A percentile compares a stretch with the other conserved stretches of the same genome.
Evolutionary conservation across 2,888 invertebrate species (phyloP).

Genomic region (Disparrhopalites patrizii): DNA sequence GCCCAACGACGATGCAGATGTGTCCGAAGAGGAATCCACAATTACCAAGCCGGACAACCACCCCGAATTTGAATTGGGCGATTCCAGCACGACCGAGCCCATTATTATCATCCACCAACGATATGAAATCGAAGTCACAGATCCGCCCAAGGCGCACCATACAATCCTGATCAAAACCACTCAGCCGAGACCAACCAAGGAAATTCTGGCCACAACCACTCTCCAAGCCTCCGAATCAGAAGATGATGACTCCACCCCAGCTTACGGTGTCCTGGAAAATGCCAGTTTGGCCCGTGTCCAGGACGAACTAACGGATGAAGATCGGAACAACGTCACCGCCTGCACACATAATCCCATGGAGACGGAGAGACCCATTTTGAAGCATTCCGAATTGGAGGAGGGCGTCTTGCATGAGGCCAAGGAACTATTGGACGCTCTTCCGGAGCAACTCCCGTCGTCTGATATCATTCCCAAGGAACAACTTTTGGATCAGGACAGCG

Average conservation of each 20-base stretch:
- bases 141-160: not conserved
- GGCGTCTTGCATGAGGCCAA: not conserved
- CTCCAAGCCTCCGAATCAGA: not conserved
- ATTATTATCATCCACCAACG: not conserved
- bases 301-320: not conserved
- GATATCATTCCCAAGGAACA: no score
- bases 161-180: not conserved
- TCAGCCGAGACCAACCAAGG: not conserved
- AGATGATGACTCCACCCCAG: constrained; percentile 1
- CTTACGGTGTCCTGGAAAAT: constrained; percentile 1
- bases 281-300: no score
- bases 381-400: not conserved
- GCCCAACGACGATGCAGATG: not conserved
- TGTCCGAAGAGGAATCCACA: not conserved
- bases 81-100: not conserved
- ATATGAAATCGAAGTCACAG: not conserved
- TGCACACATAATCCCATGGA: not conserved
- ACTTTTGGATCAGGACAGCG: no score
- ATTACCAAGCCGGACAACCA: not conserved
- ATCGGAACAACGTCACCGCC: not conserved
- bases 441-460: no score
- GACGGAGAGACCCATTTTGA: constrained; percentile 1
- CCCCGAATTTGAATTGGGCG: not conserved
- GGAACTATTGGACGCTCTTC: not conserved
- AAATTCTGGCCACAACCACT: not conserved